Conservation (phyloP, 1,140 invertebrate genomes). For the Drosophila tropicalis region DNA sequence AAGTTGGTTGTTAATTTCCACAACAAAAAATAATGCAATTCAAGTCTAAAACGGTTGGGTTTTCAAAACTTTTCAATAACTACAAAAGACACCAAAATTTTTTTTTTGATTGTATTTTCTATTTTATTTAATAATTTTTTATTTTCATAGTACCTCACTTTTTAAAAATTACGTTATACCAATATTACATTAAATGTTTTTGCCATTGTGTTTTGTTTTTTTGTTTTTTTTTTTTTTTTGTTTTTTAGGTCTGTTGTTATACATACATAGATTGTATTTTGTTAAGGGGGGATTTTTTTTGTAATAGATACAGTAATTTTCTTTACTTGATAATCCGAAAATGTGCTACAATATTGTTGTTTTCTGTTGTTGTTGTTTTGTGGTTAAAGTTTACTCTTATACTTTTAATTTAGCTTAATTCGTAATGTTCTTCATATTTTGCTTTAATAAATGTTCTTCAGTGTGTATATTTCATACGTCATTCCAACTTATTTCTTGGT, state of each 20-base stretch:
- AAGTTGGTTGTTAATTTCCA: too few relatives aligned
- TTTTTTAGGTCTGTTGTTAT: conserved; percentile 35
- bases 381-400: conserved; percentile 73
- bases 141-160: conserved; percentile 77
- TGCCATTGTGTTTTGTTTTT: conserved; percentile 37
- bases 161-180: conserved; percentile 78
- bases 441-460: conserved; percentile 30
- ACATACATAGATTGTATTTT: conserved; percentile 58
- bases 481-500: conserved; percentile 12
- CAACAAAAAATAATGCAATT: too few relatives aligned
- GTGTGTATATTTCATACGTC: conserved; percentile 50
- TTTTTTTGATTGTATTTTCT: conserved; percentile 6
- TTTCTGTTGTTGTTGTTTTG: conserved; percentile 54
- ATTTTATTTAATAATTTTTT: conserved; percentile 80
- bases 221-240: conserved; percentile 20
- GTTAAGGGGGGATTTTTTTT: conserved; percentile 34
- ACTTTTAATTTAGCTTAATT: conserved; percentile 56
- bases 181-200: conserved; percentile 80
- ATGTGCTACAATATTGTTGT: conserved; percentile 70
- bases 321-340: conserved; percentile 70
- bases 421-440: background rate
- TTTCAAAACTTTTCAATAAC: too few relatives aligned
- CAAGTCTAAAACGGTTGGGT: too few relatives aligned
- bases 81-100: background rate
- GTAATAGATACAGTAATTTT: conserved; percentile 67